phyloP scores from a whole-genome alignment of 2,113 vertebrate genomes.

The Chaetorhynchus papuensis region DNA sequence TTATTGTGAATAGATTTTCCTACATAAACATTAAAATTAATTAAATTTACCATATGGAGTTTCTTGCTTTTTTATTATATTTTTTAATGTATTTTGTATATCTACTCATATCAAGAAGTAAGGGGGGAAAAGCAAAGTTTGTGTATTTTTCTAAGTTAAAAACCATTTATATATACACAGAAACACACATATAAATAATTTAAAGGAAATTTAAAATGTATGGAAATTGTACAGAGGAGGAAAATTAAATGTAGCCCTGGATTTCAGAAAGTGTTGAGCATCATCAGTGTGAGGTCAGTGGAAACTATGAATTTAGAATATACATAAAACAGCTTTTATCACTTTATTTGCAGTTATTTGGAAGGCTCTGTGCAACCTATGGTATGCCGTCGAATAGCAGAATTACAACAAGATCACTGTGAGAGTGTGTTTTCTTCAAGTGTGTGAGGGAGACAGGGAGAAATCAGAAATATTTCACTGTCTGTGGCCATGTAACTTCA shows the following conservation, averaged over 20 bases:
- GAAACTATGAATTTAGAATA: not conserved
- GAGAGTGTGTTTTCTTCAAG: not conserved
- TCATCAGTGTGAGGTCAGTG: not conserved
- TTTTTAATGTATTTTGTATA: not conserved
- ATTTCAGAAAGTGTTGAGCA: not conserved
- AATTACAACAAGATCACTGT: not conserved
- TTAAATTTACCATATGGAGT: not conserved
- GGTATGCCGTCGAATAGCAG: not conserved
- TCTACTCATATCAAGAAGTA: not conserved
- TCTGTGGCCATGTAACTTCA: not conserved
- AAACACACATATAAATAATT: not conserved
- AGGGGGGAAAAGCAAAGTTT: accelerated
- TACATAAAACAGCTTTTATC: not conserved
- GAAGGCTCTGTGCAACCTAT: not conserved
- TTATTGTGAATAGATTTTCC: not conserved
- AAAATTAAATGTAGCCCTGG: not conserved
- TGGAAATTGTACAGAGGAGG: not conserved
- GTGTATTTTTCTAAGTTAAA: not conserved
- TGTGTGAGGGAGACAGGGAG: not conserved
- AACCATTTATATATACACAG: not conserved
- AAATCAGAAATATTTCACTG: not conserved
- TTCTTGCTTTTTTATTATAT: not conserved
- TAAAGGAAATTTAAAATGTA: not conserved
- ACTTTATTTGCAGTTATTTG: not conserved
- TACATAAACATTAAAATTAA: not conserved